Conservation (phyloP, 2,888 invertebrate genomes). For the Dusona sp. region DNA sequence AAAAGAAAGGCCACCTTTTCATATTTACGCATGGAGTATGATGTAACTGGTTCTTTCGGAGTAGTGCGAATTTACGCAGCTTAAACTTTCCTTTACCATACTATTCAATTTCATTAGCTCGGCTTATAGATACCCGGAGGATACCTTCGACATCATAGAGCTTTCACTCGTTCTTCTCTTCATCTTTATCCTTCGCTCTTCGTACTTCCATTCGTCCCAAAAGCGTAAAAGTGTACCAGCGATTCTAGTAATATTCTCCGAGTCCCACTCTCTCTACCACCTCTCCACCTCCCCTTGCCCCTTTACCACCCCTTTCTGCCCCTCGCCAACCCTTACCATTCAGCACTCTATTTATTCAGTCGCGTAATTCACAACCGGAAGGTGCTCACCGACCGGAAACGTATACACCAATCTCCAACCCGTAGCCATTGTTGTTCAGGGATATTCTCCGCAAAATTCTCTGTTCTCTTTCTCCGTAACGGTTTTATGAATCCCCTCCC, state of each 20-base stretch:
- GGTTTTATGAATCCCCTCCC: conserved; percentile 15
- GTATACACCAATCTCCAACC: conserved; percentile 75
- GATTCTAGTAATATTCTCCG: conserved; percentile 59
- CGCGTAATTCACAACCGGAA: conserved; percentile 84
- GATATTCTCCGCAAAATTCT: conserved; percentile 65
- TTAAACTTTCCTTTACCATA: conserved; percentile 81
- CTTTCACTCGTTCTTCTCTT: conserved; percentile 25
- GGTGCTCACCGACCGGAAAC: conserved; percentile 83
- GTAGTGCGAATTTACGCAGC: conserved; percentile 44
- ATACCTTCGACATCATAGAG: conserved; percentile 9
- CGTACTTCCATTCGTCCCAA: conserved; percentile 40
- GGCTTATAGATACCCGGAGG: conserved; percentile 71
- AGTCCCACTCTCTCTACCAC: conserved; percentile 23
- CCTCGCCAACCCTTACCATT: conserved; percentile 17
- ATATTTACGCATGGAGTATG: background rate
- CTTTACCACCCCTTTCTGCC: background rate
- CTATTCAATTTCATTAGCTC: conserved; percentile 83
- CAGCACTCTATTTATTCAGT: conserved; percentile 81
- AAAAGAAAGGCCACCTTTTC: background rate
- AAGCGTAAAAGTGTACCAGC: conserved; percentile 5
- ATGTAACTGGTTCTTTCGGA: background rate
- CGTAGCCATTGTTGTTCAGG: conserved; percentile 81
- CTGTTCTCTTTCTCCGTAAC: conserved; percentile 48
- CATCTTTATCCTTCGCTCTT: conserved; percentile 21
- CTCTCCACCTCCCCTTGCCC: background rate